A percentile compares a stretch with the other conserved stretches of the same genome.
phyloP scores from a whole-genome alignment of 2,797 vertebrate species.

The Tiaroga cobitis region DNA sequence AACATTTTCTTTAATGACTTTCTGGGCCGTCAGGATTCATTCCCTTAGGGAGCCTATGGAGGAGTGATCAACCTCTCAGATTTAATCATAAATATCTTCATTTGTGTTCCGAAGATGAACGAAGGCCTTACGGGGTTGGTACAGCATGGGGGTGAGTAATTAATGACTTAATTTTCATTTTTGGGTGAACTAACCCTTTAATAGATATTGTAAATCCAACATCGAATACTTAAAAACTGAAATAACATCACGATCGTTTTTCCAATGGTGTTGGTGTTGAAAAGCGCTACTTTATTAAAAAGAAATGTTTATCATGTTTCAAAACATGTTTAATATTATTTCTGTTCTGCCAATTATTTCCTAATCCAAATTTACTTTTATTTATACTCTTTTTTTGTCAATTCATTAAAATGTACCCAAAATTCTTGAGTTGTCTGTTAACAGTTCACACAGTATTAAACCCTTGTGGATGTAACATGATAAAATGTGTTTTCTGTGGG shows the following conservation, averaged over 20 bases:
- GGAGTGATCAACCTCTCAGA: too few species aligned
- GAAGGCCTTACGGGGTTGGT: too few species aligned
- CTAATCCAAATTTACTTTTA: background rate
- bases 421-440: background rate
- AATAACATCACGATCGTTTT: background rate
- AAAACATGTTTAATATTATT: background rate
- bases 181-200: too few species aligned
- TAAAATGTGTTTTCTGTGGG: conserved; percentile 35
- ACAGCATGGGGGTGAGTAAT: too few species aligned
- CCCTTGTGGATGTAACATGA: background rate
- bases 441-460: background rate
- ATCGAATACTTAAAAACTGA: background rate
- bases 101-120: too few species aligned
- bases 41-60: too few species aligned
- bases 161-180: too few species aligned
- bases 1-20: too few species aligned
- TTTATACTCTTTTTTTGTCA: background rate
- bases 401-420: background rate
- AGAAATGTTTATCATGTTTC: background rate
- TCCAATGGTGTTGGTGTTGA: background rate
- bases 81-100: too few species aligned
- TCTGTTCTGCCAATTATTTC: background rate
- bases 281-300: background rate
- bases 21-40: too few species aligned
- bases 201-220: background rate